Percentiles rank a stretch among this genome's conserved stretches.
These are phyloP conservation scores for Nematostella vectensis DNA, from an alignment of 92 coral and sea anemone species.

Conservation along the genomic window DNA sequence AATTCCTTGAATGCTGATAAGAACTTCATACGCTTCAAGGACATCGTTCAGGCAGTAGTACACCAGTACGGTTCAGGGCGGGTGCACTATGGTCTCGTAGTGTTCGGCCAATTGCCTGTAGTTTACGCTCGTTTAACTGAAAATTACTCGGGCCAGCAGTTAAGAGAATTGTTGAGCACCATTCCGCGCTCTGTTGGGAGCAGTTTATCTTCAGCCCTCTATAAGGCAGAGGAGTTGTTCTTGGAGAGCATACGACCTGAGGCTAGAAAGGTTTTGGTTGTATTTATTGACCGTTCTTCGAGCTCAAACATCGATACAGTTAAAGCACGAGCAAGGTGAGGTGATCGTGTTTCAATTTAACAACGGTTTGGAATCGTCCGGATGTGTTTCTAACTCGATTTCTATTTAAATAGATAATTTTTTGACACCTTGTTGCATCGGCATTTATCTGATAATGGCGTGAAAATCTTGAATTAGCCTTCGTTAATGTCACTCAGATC, in stretches of 20 bases:
- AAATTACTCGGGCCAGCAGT: conserved; percentile 1
- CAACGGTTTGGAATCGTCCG: too few species aligned
- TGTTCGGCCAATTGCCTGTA: conserved; percentile 30
- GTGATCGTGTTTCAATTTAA: not conserved
- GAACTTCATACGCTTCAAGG: conserved; percentile 42
- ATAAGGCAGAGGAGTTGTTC: conserved; percentile 17
- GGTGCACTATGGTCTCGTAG: conserved; percentile 31
- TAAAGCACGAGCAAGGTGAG: conserved; percentile 14
- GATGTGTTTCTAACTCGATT: too few species aligned
- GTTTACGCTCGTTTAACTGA: conserved; percentile 2
- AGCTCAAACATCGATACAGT: conserved; percentile 7
- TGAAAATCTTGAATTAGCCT: too few species aligned
- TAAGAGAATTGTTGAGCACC: conserved; percentile 18
- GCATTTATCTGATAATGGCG: too few species aligned
- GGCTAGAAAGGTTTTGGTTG: conserved; percentile 27
- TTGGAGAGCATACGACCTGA: conserved; percentile 21
- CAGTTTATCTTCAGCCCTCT: conserved; percentile 21
- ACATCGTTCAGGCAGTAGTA: conserved; percentile 36
- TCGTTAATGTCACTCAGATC: too few species aligned
- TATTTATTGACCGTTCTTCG: conserved; percentile 12
- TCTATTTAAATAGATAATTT: too few species aligned
- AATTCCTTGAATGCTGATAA: conserved; percentile 34
- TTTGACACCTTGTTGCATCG: too few species aligned
- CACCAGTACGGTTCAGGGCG: conserved; percentile 39
- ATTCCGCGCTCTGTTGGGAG: conserved; percentile 23